These are phyloP conservation scores for Pseudorectes ferrugineus DNA, from an alignment of 2,113 vertebrate species.

Conservation along the genomic window DNA sequence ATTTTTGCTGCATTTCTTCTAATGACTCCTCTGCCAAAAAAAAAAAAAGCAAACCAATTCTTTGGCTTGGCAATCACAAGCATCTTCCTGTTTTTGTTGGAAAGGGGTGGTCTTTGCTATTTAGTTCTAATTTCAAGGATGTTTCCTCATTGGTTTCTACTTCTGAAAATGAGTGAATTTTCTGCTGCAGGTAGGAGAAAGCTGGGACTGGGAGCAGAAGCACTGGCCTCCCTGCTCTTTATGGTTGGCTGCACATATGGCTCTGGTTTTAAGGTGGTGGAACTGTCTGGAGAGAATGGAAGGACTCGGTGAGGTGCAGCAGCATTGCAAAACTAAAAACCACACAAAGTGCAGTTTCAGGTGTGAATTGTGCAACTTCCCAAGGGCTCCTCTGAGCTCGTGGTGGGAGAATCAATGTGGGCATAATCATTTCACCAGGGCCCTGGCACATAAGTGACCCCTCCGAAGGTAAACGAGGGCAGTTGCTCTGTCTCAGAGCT, in stretches of 20 bases:
- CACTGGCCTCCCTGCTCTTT: not conserved
- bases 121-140: not conserved
- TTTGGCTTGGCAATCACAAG: not conserved
- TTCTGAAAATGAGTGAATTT: not conserved
- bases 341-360: not conserved
- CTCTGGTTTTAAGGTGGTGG: not conserved
- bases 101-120: not conserved
- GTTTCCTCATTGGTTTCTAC: not conserved
- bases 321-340: not conserved
- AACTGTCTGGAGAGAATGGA: not conserved
- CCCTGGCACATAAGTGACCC: fast-evolving
- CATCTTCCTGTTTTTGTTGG: not conserved
- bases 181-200: not conserved
- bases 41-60: not conserved
- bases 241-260: fast-evolving
- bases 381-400: not conserved
- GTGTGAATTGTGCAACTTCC: not conserved
- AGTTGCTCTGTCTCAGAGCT: not conserved
- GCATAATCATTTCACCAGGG: fast-evolving
- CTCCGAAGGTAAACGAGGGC: fast-evolving
- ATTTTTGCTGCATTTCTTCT: not conserved
- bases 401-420: not conserved
- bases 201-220: not conserved
- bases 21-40: not conserved
- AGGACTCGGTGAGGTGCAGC: fast-evolving